Conservation (phyloP, 2,113 vertebrate species). For the Galeopterus variegatus region DNA sequence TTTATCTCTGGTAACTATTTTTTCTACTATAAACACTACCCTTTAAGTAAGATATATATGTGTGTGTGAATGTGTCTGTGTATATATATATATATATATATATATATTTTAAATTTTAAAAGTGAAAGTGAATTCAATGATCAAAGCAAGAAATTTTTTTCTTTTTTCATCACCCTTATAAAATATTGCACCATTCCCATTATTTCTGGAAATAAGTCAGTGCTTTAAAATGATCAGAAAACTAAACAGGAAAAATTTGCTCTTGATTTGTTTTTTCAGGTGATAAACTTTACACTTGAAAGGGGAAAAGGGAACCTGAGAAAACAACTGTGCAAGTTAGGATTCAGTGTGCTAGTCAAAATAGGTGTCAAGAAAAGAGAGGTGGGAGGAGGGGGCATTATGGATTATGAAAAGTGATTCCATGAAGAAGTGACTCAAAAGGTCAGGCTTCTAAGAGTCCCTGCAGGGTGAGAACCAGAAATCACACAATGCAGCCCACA, state of each 20-base stretch:
- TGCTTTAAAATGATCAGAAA: conserved; percentile 63
- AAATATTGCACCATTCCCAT: neutral
- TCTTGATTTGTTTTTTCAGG: conserved; percentile 57
- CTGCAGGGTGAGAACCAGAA: conserved; percentile 72
- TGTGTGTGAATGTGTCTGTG: neutral
- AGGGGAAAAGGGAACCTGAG: conserved; percentile 57
- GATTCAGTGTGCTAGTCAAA: conserved; percentile 58
- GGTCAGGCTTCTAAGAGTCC: conserved; percentile 68
- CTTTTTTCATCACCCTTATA: conserved; percentile 27
- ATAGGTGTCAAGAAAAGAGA: neutral
- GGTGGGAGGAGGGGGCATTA: neutral
- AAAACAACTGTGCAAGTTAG: conserved; percentile 69
- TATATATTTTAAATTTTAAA: neutral
- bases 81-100: neutral
- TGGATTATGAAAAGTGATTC: conserved; percentile 56
- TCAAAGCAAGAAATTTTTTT: conserved; percentile 40
- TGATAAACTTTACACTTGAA: conserved; percentile 66
- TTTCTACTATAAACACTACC: neutral
- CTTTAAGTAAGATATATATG: neutral
- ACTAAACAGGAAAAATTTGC: conserved; percentile 61
- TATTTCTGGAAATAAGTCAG: conserved; percentile 67
- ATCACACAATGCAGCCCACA: conserved; percentile 61
- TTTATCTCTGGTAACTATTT: conserved; percentile 32
- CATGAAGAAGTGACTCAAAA: conserved; percentile 71
- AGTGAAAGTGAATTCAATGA: neutral